Conservation (phyloP, 2,888 invertebrate genomes). For the Molanna angustata region DNA sequence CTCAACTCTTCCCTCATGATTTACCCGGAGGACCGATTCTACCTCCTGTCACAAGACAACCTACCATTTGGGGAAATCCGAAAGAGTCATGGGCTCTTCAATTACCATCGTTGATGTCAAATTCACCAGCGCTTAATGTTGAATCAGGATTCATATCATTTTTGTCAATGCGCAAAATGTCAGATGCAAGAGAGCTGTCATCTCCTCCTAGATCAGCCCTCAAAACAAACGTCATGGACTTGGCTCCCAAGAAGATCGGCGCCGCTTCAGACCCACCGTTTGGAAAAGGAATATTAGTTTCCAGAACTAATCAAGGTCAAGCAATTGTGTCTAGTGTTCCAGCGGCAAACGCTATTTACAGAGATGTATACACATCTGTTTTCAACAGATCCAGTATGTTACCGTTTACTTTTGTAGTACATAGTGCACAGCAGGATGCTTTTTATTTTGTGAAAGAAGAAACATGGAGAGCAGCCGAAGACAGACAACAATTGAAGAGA, state of each 20-base stretch:
- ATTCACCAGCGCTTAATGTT: constrained; percentile 67
- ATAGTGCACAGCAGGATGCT: constrained; percentile 85
- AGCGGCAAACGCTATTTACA: constrained; percentile 85
- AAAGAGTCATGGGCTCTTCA: constrained; percentile 53
- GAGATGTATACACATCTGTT: constrained; percentile 89
- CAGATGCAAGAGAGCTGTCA: constrained; percentile 71
- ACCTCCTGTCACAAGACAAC: constrained; percentile 58
- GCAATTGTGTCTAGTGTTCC: constrained; percentile 85
- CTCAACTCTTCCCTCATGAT: constrained; percentile 76
- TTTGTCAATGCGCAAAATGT: constrained; percentile 73
- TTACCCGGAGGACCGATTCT: constrained; percentile 66
- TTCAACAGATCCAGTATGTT: constrained; percentile 86
- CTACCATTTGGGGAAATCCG: constrained; percentile 57
- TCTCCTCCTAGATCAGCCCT: constrained; percentile 78
- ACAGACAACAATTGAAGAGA: constrained; percentile 83
- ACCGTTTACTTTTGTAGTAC: constrained; percentile 84
- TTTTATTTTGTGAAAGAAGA: constrained; percentile 94
- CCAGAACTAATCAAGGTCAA: constrained; percentile 72
- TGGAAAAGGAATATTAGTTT: constrained; percentile 82
- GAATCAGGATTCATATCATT: constrained; percentile 84
- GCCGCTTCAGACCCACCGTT: constrained; percentile 87
- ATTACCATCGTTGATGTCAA: constrained; percentile 61
- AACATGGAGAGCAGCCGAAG: constrained; percentile 84
- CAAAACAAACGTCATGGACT: constrained; percentile 73
- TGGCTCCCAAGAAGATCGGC: constrained; percentile 72